A percentile compares a stretch with the other conserved stretches of the same genome.
phyloP scores from a whole-genome alignment of 2,888 invertebrate species.

The Julus scandinavius region DNA sequence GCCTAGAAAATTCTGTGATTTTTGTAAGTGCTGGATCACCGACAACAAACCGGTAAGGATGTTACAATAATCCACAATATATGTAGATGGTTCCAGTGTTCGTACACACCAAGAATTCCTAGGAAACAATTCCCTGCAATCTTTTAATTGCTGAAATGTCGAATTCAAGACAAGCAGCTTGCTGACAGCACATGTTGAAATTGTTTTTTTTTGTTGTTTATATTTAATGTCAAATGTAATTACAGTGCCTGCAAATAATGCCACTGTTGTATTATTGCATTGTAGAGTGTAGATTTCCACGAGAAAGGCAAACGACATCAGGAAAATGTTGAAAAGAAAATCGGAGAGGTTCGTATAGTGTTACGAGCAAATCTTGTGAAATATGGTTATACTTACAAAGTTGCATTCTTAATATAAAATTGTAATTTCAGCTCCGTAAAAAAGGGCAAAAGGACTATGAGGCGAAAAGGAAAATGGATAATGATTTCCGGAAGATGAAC shows the following conservation, averaged over 20 bases:
- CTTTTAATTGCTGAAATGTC: too few species aligned
- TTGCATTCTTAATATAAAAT: conserved; percentile 72
- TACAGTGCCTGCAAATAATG: too few species aligned
- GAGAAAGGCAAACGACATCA: conserved; percentile 93
- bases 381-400: neutral
- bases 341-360: conserved; percentile 50
- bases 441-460: conserved; percentile 84
- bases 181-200: too few species aligned
- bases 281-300: conserved; percentile 91
- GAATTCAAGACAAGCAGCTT: too few species aligned
- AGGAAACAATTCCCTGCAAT: too few species aligned
- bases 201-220: neutral
- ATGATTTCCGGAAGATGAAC: conserved; percentile 87
- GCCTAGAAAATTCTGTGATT: conserved; percentile 94
- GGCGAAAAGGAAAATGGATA: conserved; percentile 79
- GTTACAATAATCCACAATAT: neutral
- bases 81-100: too few species aligned
- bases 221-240: neutral
- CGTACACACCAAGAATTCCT: too few species aligned
- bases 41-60: conserved; percentile 85
- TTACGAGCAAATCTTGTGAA: conserved; percentile 34
- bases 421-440: conserved; percentile 72
- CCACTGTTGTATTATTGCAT: conserved; percentile 12
- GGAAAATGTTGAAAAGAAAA: conserved; percentile 86
- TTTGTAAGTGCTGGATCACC: conserved; percentile 98